Base-by-base conservation (phyloP, 2,888 invertebrate genomes). In the Conomelus anceps region DNA sequence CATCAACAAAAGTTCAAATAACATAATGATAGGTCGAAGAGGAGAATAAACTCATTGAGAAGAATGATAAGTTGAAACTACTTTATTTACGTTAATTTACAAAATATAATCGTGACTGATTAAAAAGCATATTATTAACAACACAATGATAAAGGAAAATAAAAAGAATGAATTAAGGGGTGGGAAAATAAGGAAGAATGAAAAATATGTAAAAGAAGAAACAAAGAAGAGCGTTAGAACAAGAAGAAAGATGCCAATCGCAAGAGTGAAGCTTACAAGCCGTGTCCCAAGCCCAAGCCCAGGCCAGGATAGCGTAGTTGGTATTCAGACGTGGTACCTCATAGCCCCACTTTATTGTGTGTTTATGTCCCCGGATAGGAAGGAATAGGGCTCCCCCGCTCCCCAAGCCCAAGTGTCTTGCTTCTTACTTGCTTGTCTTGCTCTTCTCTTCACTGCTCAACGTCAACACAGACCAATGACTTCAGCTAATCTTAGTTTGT, bases 321-420 rank as follows among this genome's bases (percentile, higher is more conserved):
- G 89, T 89, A 89, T 89, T 89, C 89, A 26, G 23, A 13, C 84
- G 11, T 9, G 22, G 89, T 89, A 86, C 84, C 89, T 89, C 89
- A 89, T 89, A 86, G 89, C 89, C 24, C 86, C 84, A 84, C 89
- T 89, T 89, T 89, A 89, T 89, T 89, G 89, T 89, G 89, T 89
- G 89, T 89, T 87, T 86, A 89, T 89, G 89, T 89, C 89, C 86
- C 24, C n/a, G 63, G 63, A 63, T 63, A 20, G 63, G 63, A n/a
- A 20, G 63, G 63, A n/a, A 63, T 63, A 63, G 63, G 63, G 63
- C n/a, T 63, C 63, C n/a, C 3, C 63, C n/a, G n/a, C n/a, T n/a
- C n/a, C n/a, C n/a, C n/a, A n/a, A n/a, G n/a, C n/a, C 63, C 63
- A 63, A 63, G 63, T n/a, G 63, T 29, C 41, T 86, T 23, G 87